Evolutionary conservation across 1,140 invertebrate genomes (phyloP).

Genomic region (Charaxes varanes): DNA sequence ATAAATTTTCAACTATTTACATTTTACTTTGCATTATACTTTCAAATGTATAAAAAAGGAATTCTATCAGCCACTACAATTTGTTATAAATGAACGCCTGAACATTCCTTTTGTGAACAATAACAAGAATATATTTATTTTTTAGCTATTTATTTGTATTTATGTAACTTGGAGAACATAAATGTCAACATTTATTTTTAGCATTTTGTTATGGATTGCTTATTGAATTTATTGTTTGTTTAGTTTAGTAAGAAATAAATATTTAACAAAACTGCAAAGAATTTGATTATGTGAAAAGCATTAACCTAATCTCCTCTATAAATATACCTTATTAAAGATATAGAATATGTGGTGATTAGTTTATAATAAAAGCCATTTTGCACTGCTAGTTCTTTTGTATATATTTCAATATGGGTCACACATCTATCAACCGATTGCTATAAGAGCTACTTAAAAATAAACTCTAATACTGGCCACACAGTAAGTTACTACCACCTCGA

Average conservation of each 20-base stretch:
- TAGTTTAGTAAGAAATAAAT: slow-evolving; percentile 32
- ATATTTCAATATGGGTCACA: no score
- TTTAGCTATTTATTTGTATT: slow-evolving; percentile 9
- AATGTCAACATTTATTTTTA: slow-evolving; percentile 27
- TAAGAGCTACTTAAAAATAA: no score
- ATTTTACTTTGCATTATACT: neutral
- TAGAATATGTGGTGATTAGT: no score
- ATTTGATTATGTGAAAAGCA: slow-evolving; percentile 12
- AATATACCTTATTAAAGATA: no score
- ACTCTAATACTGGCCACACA: no score
- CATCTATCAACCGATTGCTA: no score
- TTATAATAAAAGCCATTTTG: no score
- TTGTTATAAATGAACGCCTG: slow-evolving; percentile 14
- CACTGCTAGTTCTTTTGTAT: no score
- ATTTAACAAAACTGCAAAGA: slow-evolving; percentile 12
- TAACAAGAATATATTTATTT: slow-evolving; percentile 16
- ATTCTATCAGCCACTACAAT: slow-evolving; percentile 3
- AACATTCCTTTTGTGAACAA: slow-evolving; percentile 34
- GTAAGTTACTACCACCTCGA: no score
- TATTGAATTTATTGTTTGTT: slow-evolving; percentile 26
- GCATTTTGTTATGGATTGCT: slow-evolving; percentile 37
- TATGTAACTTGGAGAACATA: slow-evolving; percentile 1
- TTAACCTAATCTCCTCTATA: no score
- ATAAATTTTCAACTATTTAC: no score
- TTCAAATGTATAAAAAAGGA: slow-evolving; percentile 1